Conservation (phyloP, 2,797 vertebrate species). For the Ctenochaetus hawaiiensis region DNA sequence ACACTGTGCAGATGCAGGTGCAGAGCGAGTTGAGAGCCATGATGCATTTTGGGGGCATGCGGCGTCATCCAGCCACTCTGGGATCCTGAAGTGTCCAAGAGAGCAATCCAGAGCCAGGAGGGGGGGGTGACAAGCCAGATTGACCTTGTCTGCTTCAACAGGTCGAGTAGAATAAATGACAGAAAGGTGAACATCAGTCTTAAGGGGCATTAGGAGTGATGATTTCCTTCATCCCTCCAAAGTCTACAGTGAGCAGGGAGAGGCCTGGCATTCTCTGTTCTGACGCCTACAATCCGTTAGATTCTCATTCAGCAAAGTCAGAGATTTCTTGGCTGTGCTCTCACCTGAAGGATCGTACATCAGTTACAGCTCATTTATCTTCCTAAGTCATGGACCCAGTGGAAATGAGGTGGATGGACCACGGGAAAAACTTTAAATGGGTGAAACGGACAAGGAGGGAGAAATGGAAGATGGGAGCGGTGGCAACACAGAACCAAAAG, state of each 20-base stretch:
- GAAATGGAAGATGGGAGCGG: slow-evolving; percentile 9
- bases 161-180: slow-evolving; percentile 66
- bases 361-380: slow-evolving; percentile 61
- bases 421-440: slow-evolving; percentile 42
- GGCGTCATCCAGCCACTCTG: slow-evolving; percentile 35
- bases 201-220: slow-evolving; percentile 57
- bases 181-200: slow-evolving; percentile 69
- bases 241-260: slow-evolving; percentile 18
- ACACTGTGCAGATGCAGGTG: slow-evolving; percentile 25
- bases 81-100: slow-evolving; percentile 53
- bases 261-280: slow-evolving; percentile 26
- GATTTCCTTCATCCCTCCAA: slow-evolving; percentile 31
- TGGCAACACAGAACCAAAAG: slow-evolving; percentile 11
- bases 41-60: slow-evolving; percentile 26
- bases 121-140: slow-evolving; percentile 53
- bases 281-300: slow-evolving; percentile 45
- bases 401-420: slow-evolving; percentile 48
- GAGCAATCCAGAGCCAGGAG: slow-evolving; percentile 57
- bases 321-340: slow-evolving; percentile 49
- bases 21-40: slow-evolving; percentile 22
- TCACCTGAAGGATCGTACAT: slow-evolving; percentile 61
- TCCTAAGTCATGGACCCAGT: slow-evolving; percentile 34
- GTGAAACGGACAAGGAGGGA: slow-evolving; percentile 22
- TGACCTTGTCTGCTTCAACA: slow-evolving; percentile 70
- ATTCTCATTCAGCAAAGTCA: slow-evolving; percentile 59